phyloP scores from a whole-genome alignment of 2,888 invertebrate species.

The Andrena trimmerana region DNA sequence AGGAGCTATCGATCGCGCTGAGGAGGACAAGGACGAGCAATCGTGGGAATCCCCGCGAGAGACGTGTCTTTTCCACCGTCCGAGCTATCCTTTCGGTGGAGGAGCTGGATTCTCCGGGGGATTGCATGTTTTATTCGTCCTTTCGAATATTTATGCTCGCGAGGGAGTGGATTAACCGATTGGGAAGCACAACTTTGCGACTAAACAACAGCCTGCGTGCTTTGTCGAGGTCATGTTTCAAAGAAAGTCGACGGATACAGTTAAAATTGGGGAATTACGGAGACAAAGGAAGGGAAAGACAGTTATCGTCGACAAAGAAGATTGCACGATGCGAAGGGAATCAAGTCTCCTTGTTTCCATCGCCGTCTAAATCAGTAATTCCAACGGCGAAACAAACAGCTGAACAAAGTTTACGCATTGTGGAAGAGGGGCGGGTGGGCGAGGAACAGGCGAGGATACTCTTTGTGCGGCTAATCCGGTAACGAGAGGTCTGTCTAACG shows the following conservation, averaged over 20 bases:
- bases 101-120: not conserved
- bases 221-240: not conserved
- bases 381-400: constrained; percentile 21
- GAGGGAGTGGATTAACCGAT: constrained; percentile 7
- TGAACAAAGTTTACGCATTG: constrained; percentile 38
- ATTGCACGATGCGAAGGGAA: not conserved
- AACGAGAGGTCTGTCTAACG: constrained; percentile 26
- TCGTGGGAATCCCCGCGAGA: constrained; percentile 43
- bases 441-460: constrained; percentile 5
- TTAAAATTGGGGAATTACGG: not conserved
- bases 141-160: constrained; percentile 21
- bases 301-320: constrained; percentile 5
- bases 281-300: not conserved
- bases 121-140: constrained; percentile 1
- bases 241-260: not conserved
- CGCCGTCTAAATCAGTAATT: constrained; percentile 24
- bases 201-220: not conserved
- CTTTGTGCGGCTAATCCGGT: constrained; percentile 26
- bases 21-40: constrained; percentile 37
- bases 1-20: constrained; percentile 60
- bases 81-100: not conserved
- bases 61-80: constrained; percentile 24
- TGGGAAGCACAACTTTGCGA: not conserved
- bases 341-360: not conserved
- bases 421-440: not conserved